Conservation (phyloP, 2,113 vertebrate species). For the Pedionomus torquatus region DNA sequence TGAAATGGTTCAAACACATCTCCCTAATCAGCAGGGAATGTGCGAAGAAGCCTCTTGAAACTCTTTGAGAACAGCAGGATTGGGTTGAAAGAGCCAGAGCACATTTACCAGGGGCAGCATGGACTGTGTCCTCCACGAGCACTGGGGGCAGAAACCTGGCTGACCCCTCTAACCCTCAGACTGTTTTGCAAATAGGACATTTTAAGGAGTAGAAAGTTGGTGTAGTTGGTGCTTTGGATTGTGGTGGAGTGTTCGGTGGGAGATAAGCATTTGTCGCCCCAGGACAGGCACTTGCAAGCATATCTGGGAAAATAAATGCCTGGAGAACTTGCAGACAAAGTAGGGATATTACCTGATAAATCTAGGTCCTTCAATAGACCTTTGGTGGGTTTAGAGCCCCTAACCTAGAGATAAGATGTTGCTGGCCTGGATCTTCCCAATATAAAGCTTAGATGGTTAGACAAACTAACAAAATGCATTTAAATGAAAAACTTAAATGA, state of each 20-base stretch:
- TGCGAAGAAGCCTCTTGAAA: not conserved
- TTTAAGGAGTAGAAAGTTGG: not conserved
- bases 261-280: not conserved
- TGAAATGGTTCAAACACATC: not conserved
- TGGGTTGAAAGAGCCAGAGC: not conserved
- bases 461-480: not conserved
- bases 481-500: not conserved
- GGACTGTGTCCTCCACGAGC: fast-evolving
- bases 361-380: not conserved
- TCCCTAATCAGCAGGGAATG: constrained; percentile 5
- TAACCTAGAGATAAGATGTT: not conserved
- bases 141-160: not conserved
- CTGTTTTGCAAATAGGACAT: not conserved
- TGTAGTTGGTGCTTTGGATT: not conserved
- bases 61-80: not conserved
- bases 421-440: not conserved
- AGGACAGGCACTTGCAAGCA: not conserved
- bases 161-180: not conserved
- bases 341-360: not conserved
- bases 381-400: not conserved
- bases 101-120: fast-evolving
- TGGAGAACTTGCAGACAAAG: not conserved
- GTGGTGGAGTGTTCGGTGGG: not conserved
- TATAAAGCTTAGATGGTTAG: not conserved
- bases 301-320: not conserved